phyloP scores from a whole-genome alignment of 2,797 vertebrate genomes.

The Tragopan temminckii region DNA sequence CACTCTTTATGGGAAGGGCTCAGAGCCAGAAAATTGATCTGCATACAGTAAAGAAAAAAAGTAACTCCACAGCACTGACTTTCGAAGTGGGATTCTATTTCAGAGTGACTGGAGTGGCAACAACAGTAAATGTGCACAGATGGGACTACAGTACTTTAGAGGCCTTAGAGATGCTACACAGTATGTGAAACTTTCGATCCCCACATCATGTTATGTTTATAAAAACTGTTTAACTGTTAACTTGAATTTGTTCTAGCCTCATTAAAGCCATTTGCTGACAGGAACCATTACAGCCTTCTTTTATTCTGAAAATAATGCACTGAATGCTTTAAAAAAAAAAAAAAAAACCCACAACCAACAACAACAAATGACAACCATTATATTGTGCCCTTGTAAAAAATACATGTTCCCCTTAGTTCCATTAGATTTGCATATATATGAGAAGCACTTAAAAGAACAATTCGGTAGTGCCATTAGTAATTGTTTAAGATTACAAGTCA shows the following conservation, averaged over 20 bases:
- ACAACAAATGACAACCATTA: neutral
- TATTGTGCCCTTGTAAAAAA: slow-evolving; percentile 9
- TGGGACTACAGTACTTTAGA: neutral
- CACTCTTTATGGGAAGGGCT: neutral
- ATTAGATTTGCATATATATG: neutral
- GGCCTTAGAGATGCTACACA: neutral
- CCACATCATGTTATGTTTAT: neutral
- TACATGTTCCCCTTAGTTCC: neutral
- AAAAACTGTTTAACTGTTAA: neutral
- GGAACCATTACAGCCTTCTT: neutral
- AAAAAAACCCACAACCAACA: no score
- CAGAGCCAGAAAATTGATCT: neutral
- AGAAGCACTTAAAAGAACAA: slow-evolving; percentile 24
- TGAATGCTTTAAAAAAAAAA: neutral
- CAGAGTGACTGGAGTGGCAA: neutral
- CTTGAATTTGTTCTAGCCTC: neutral
- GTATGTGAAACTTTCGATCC: neutral
- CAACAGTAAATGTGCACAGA: neutral
- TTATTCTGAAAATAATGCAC: neutral
- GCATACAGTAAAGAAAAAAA: neutral
- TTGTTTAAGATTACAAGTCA: neutral
- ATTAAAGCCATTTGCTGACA: neutral
- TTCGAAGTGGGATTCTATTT: neutral
- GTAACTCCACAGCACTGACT: neutral
- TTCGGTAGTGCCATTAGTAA: neutral